Conservation (phyloP, 1,140 invertebrate species). For the Drosophila saltans region DNA sequence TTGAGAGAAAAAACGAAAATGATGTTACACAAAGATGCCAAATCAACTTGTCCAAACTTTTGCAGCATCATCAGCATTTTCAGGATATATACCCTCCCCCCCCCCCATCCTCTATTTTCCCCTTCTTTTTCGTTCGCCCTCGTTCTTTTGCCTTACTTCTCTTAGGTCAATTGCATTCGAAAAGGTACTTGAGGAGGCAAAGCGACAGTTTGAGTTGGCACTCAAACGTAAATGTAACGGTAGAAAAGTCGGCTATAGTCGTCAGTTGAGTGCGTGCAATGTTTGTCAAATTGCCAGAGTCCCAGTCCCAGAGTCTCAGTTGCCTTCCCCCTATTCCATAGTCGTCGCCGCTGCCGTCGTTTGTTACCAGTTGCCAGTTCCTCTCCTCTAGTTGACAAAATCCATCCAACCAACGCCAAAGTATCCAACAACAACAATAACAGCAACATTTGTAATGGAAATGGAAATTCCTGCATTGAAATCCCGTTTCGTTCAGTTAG, state of each 20-base stretch:
- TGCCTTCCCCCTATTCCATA: too few species aligned
- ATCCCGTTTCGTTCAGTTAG: slow-evolving; percentile 71
- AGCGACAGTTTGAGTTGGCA: slow-evolving; percentile 55
- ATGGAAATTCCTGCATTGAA: slow-evolving; percentile 78
- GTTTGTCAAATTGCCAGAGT: slow-evolving; percentile 75
- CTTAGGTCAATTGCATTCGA: slow-evolving; percentile 66
- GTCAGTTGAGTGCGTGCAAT: slow-evolving; percentile 65
- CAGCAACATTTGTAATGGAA: slow-evolving; percentile 74
- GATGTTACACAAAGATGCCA: slow-evolving; percentile 44
- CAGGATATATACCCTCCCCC: background rate
- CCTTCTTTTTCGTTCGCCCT: background rate
- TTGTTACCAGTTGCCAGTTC: slow-evolving; percentile 16
- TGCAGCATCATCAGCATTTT: slow-evolving; percentile 33
- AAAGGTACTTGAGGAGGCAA: slow-evolving; percentile 39
- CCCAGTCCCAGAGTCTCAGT: slow-evolving; percentile 5
- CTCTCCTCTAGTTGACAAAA: slow-evolving; percentile 56
- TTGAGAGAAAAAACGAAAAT: background rate
- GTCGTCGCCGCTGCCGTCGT: background rate
- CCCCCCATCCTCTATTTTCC: background rate
- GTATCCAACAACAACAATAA: slow-evolving; percentile 22
- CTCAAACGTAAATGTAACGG: slow-evolving; percentile 58
- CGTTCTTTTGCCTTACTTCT: slow-evolving; percentile 43
- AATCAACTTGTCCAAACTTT: slow-evolving; percentile 59
- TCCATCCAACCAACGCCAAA: slow-evolving; percentile 45
- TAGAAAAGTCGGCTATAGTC: slow-evolving; percentile 46